Base-by-base conservation (phyloP, 2,888 invertebrate genomes). In the Platypus cylindrus region DNA sequence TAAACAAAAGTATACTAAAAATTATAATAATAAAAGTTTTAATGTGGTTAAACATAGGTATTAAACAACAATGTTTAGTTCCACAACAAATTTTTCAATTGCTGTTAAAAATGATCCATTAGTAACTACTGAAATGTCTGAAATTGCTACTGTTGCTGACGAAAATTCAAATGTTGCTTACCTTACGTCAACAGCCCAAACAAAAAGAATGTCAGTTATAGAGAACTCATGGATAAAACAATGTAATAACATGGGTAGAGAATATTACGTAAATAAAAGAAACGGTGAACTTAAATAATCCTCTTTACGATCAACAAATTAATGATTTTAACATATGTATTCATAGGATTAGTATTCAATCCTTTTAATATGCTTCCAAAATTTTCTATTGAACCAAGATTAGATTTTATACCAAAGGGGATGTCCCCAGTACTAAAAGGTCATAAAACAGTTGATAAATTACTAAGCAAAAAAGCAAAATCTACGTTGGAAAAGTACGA, bases 361-460 rank as follows among this genome's bases (percentile, higher is more conserved):
- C n/a, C n/a, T n/a, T n/a, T n/a, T n/a, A n/a, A n/a, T n/a, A n/a
- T n/a, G n/a, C n/a, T 37, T 11, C 42, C 42, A 15, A 37, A 37
- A 33, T 51, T 68, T 64, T 48, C 56, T 40, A 49, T 73, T 8
- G 59, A 53, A 31, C 58, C 58, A 45, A 60, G 73, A 47, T 55
- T 55, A n/a, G 54, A 59, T 17, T 70, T 69, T 54, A 43, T 73
- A 18, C 73, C 73, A 1, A 73, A 73, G 66, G 73, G 74, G 9
- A 59, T 71, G 59, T 73, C 73, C 5, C 73, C 66, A 27, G 66
- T 71, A 42, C 61, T 70, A 30, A 52, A 60, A 45, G 62, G 62
- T 40, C 44, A 36, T n/a, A 48, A 51, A 29, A 28, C 45, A 31
- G 38, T 56, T 5, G 48, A 54, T 16, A 37, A 37, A 18, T 46